Evolutionary conservation across 2,113 vertebrate genomes (phyloP), one percentile per base, ranked within the genome.

Genomic region (Passer domesticus): DNA sequence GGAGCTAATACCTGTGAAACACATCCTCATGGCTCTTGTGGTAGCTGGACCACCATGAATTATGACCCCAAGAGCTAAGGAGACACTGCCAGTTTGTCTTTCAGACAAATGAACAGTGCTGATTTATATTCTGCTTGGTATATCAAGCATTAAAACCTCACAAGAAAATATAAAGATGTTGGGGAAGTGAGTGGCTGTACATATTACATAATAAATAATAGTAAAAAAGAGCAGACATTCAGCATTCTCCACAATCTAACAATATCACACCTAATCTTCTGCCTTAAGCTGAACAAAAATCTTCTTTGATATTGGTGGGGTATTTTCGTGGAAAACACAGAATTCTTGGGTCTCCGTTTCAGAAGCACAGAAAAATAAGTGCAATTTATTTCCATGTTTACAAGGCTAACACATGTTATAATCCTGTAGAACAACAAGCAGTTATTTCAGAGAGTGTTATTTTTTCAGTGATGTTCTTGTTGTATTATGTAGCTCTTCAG

Each of bases 371-470:
- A 56, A 76, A 88, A 97, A 93, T 47, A 67, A 77, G 15, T 37
- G 43, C 74, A 90, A 73, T 91, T 87, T 84, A 77, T 93, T 87
- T 90, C 82, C 37, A 12, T 80, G 68, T 94, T 96, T 95, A 86
- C 86, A 82, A 94, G 92, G 60, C 90, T 90, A 86, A 69, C 87
- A 77, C 84, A 84, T 92, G 85, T 91, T 94, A 85, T 47, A 94
- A 87, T 87, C 87, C 91, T 92, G 87, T 80, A 96, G 85, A 83
- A 95, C 92, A 96, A 80, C 67, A 88, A 88, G 88, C 35, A 86
- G 94, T 96, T 94, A 90, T 94, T 95, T 80, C 91, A 85, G 84
- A 77, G 75, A 84, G 69, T 90, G 80, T 93, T 94, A 81, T 93
- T 96, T 96, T 90, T 96, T 37, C 90, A 94, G 85, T 35, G 76